phyloP scores from a whole-genome alignment of 2,113 vertebrate species.

The Sphyrna mokarran region DNA sequence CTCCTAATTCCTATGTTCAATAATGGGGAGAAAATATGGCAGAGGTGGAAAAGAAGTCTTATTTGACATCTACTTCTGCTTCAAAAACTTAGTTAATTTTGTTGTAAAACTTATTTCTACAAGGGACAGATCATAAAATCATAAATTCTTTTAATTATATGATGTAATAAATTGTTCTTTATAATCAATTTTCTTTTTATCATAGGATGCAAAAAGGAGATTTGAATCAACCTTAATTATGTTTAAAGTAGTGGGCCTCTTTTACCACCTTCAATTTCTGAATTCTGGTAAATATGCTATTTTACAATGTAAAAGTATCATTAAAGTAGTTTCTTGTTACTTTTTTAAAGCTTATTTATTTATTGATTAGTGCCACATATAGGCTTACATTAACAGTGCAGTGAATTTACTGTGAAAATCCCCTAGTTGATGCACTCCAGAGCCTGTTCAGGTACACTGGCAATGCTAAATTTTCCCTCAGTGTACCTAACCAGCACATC shows the following conservation, averaged over 20 bases:
- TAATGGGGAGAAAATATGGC: not conserved
- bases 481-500: too few species aligned
- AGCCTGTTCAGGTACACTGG: too few species aligned
- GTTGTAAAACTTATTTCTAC: not conserved
- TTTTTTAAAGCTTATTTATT: too few species aligned
- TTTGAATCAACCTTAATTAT: not conserved
- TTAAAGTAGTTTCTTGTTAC: not conserved
- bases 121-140: not conserved
- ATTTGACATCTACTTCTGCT: not conserved
- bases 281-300: slow-evolving; percentile 17
- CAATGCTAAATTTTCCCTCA: too few species aligned
- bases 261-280: not conserved
- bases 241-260: not conserved
- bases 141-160: not conserved
- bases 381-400: too few species aligned
- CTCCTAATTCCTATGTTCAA: too few species aligned
- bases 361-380: too few species aligned
- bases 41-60: not conserved
- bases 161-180: not conserved
- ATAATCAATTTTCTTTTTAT: not conserved
- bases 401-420: too few species aligned
- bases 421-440: too few species aligned
- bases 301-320: not conserved
- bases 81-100: not conserved
- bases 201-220: slow-evolving; percentile 7